These are phyloP conservation scores for Phalacrocorax aristotelis DNA, from an alignment of 2,113 vertebrate genomes.

Conservation along the genomic window DNA sequence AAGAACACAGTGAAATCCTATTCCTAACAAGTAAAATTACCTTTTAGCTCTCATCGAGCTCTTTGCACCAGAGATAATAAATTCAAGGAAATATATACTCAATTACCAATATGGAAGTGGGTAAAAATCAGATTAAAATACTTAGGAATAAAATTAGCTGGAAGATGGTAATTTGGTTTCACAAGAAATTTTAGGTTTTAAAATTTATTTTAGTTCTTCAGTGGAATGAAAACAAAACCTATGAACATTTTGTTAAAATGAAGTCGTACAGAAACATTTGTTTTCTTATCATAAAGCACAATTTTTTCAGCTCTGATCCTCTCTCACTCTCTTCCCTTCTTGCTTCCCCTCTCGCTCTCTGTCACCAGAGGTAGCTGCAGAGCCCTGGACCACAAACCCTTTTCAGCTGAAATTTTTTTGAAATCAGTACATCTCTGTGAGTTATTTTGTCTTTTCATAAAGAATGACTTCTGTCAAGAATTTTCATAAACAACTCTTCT, in stretches of 20 bases:
- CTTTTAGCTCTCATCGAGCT: not conserved
- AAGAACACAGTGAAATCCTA: not conserved
- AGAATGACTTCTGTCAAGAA: not conserved
- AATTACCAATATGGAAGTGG: not conserved
- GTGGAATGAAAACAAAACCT: not conserved
- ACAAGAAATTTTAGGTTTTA: not conserved
- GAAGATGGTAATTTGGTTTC: not conserved
- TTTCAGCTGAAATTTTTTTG: not conserved
- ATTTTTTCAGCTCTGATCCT: not conserved
- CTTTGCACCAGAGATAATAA: not conserved
- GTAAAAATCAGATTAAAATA: not conserved
- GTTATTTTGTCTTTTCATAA: not conserved
- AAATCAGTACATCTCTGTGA: not conserved
- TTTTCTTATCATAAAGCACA: not conserved
- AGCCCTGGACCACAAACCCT: not conserved
- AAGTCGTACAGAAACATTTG: not conserved
- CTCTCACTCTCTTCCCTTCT: not conserved
- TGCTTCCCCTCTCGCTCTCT: not conserved
- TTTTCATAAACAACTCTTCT: not conserved
- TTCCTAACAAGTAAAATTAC: not conserved
- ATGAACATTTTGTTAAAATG: not conserved
- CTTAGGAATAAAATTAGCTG: not conserved
- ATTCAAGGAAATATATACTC: not conserved
- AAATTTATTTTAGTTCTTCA: not conserved
- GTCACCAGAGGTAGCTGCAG: constrained; percentile 27